Percentiles rank a stretch among this genome's conserved stretches.
Conservation (phyloP, 2,113 vertebrate species). For the Lanius ludovicianus region DNA sequence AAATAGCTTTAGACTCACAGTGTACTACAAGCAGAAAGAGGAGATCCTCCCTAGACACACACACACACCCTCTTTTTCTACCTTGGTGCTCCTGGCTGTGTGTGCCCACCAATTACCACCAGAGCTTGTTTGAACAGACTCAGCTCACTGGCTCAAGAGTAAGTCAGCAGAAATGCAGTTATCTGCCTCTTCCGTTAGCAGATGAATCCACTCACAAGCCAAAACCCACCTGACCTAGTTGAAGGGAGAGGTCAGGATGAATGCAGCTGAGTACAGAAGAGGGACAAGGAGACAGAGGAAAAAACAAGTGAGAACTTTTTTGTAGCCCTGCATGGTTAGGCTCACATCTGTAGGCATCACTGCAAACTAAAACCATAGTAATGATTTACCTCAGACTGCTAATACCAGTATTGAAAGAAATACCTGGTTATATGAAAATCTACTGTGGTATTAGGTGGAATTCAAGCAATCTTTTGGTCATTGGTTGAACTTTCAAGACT, state of each 20-base stretch:
- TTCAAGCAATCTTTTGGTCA: neutral
- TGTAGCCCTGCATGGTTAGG: neutral
- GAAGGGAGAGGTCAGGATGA: neutral
- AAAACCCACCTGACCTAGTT: neutral
- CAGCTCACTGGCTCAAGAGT: neutral
- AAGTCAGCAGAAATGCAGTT: neutral
- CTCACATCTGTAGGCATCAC: neutral
- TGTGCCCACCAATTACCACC: neutral
- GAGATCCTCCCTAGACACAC: neutral
- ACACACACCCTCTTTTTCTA: fast-evolving
- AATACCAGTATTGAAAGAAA: neutral
- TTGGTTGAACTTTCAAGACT: neutral
- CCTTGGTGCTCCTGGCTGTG: neutral
- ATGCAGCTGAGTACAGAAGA: neutral
- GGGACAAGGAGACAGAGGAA: neutral
- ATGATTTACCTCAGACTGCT: neutral
- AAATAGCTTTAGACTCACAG: neutral
- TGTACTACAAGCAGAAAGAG: neutral
- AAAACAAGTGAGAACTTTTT: neutral
- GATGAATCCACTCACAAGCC: neutral
- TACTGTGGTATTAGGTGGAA: neutral
- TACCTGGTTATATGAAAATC: neutral
- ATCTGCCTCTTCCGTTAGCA: neutral
- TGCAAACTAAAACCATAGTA: neutral
- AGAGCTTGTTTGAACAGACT: neutral